A percentile compares a stretch with the other conserved stretches of the same genome.
phyloP scores from a whole-genome alignment of 2,113 vertebrate genomes.

The Melanostigma gelatinosum region DNA sequence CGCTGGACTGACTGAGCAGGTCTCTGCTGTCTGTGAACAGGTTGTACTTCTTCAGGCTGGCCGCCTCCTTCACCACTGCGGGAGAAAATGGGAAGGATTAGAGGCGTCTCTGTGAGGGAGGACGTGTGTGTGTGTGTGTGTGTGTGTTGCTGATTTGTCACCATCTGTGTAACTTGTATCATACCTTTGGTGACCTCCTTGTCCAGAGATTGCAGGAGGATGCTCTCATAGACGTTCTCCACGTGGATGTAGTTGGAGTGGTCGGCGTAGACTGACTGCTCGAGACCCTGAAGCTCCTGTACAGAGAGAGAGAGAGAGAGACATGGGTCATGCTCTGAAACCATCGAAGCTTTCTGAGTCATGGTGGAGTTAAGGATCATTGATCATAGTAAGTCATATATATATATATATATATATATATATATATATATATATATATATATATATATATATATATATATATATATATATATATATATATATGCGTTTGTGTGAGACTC shows the following conservation, averaged over 20 bases:
- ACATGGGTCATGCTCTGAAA: neutral
- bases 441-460: no score
- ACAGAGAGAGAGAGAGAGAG: neutral
- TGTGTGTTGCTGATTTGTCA: no score
- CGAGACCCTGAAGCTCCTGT: constrained; percentile 89
- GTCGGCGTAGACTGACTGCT: constrained; percentile 88
- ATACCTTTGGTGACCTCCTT: constrained; percentile 89
- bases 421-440: no score
- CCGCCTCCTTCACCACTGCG: constrained; percentile 93
- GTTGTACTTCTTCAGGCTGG: constrained; percentile 90
- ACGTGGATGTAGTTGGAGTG: constrained; percentile 89
- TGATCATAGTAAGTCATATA: neutral
- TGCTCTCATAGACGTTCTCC: constrained; percentile 91
- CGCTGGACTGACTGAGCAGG: constrained; percentile 86
- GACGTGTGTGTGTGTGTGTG: no score
- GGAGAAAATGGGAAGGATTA: constrained; percentile 18
- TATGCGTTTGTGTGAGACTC: constrained; percentile 20
- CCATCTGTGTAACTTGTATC: neutral
- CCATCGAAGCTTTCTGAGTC: neutral
- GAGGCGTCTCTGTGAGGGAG: neutral
- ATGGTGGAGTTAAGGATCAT: neutral
- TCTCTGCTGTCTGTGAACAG: constrained; percentile 87
- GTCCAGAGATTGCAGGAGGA: constrained; percentile 87
- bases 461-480: no score
- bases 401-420: no score